These are phyloP conservation scores for Macrobrachium nipponense DNA, from an alignment of 1,140 invertebrate species.

Conservation along the genomic window DNA sequence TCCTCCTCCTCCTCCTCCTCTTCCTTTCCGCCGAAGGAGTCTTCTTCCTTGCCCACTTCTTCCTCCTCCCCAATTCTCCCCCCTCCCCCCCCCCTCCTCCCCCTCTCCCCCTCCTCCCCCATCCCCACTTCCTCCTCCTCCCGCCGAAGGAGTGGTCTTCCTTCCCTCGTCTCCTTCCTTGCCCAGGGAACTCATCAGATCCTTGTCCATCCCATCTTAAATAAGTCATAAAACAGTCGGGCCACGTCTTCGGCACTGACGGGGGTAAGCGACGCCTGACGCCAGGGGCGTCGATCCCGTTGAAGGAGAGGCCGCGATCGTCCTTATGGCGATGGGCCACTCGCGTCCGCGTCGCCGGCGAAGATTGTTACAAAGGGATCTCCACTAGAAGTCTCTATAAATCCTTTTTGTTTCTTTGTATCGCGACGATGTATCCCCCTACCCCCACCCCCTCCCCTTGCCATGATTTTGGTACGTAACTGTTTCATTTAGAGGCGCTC, in stretches of 20 bases:
- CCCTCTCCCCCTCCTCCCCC: no score
- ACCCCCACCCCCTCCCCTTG: no score
- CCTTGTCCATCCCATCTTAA: constrained; percentile 59
- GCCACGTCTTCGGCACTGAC: constrained; percentile 53
- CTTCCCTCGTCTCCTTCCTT: neutral
- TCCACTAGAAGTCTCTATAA: constrained; percentile 59
- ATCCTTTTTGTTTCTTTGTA: constrained; percentile 58
- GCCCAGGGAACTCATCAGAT: constrained; percentile 59
- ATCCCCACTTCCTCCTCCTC: no score
- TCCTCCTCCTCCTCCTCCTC: no score
- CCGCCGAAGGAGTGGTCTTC: no score
- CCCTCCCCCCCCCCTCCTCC: no score
- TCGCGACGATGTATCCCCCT: neutral
- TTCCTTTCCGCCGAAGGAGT: neutral
- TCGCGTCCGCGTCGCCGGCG: constrained; percentile 22
- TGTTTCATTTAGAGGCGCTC: no score
- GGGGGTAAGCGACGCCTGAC: constrained; percentile 46
- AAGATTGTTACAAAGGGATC: constrained; percentile 48
- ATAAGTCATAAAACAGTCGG: constrained; percentile 61
- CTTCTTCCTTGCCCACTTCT: constrained; percentile 6
- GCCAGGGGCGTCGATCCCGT: constrained; percentile 29
- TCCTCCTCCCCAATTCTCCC: no score
- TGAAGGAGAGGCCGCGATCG: constrained; percentile 14
- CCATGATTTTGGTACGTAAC: no score
- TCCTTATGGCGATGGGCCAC: constrained; percentile 28